Conservation (phyloP, 35 echinoderm and acorn worm species). For the Amphiura filiformis region DNA sequence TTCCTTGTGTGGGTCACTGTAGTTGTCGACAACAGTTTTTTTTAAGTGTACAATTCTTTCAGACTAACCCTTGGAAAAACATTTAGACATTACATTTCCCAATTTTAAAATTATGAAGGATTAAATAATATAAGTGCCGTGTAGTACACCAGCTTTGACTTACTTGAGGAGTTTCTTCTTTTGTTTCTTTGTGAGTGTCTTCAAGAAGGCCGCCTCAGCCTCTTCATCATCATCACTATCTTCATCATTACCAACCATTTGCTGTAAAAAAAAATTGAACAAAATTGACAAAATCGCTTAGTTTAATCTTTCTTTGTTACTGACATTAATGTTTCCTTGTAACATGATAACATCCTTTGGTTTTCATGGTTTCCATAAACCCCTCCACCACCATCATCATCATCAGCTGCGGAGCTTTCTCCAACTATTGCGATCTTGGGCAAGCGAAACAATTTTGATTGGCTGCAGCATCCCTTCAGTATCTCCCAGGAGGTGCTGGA, state of each 20-base stretch:
- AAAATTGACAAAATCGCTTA: background rate
- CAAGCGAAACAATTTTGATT: too few species aligned
- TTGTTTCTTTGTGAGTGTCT: slow-evolving; percentile 83
- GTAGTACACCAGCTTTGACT: background rate
- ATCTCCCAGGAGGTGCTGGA: too few species aligned
- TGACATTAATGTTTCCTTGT: background rate
- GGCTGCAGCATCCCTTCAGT: too few species aligned
- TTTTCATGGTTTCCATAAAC: too few species aligned
- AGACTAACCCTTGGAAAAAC: background rate
- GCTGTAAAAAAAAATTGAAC: too few species aligned
- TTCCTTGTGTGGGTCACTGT: background rate
- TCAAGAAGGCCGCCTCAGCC: slow-evolving; percentile 87
- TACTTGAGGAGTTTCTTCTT: slow-evolving; percentile 93
- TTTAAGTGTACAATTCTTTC: background rate
- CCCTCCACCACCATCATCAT: too few species aligned
- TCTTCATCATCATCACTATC: slow-evolving; percentile 66
- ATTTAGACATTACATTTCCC: too few species aligned
- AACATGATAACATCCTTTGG: too few species aligned
- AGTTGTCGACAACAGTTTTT: background rate
- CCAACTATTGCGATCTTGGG: too few species aligned
- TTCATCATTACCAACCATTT: slow-evolving; percentile 82
- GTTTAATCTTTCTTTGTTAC: background rate
- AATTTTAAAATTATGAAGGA: background rate
- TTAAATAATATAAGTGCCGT: background rate
- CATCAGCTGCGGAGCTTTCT: too few species aligned